Evolutionary conservation across 1,140 invertebrate species (phyloP).

Genomic region (Ceratitis capitata): DNA sequence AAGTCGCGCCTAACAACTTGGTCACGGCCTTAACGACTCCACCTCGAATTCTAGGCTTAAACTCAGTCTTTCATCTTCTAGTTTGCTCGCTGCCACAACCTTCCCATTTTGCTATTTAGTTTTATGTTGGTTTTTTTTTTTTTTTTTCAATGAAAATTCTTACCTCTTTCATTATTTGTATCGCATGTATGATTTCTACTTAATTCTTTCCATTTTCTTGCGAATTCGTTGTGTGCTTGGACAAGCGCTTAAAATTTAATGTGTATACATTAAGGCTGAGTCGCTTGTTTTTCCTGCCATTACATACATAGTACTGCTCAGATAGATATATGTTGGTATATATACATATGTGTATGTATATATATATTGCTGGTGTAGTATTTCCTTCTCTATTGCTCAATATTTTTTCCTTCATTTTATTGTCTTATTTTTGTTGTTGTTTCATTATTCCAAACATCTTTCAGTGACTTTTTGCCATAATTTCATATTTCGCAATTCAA

Average conservation of each 20-base stretch:
- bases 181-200: neutral
- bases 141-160: neutral
- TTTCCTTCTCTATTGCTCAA: neutral
- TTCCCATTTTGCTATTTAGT: neutral
- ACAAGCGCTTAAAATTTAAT: slow-evolving; percentile 24
- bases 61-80: neutral
- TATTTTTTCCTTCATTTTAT: neutral
- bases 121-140: neutral
- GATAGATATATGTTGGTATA: neutral
- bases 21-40: slow-evolving; percentile 3
- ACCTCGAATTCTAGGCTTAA: slow-evolving; percentile 15
- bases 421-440: neutral
- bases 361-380: neutral
- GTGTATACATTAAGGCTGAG: slow-evolving; percentile 11
- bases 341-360: neutral
- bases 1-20: neutral
- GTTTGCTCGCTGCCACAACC: neutral
- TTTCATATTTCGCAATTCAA: too few relatives aligned
- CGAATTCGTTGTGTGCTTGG: neutral
- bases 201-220: neutral
- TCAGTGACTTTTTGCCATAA: too few relatives aligned
- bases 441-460: too few relatives aligned
- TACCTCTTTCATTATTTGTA: neutral
- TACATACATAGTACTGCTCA: too few relatives aligned
- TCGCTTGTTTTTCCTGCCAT: neutral